A percentile compares a stretch with the other conserved stretches of the same genome.
Conservation (phyloP, 2,888 invertebrate genomes). For the Oscheius sp. region DNA sequence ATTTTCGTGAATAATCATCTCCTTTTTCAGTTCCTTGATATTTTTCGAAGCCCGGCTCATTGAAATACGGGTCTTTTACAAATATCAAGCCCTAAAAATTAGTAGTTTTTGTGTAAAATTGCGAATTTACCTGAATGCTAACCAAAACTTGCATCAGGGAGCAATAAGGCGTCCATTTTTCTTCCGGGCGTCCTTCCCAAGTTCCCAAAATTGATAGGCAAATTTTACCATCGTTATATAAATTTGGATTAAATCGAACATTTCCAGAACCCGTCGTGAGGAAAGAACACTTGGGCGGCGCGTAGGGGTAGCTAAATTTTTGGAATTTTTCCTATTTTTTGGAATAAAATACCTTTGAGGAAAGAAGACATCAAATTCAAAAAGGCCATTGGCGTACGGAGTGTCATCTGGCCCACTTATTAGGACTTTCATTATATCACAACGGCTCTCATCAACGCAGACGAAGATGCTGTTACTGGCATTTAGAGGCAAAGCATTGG, state of each 20-base stretch:
- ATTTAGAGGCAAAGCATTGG: conserved; percentile 65
- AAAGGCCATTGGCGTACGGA: conserved; percentile 78
- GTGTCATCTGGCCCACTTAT: conserved; percentile 77
- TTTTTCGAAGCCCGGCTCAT: conserved; percentile 79
- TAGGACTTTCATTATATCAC: conserved; percentile 70
- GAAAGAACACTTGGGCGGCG: conserved; percentile 78
- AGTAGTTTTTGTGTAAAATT: background rate
- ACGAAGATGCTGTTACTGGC: conserved; percentile 71
- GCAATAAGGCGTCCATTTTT: conserved; percentile 73
- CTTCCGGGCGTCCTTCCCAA: conserved; percentile 73
- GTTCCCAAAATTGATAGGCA: conserved; percentile 72
- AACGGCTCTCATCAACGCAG: conserved; percentile 71
- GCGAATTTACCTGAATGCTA: conserved; percentile 68
- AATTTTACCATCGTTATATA: conserved; percentile 79
- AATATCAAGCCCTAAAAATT: conserved; percentile 78
- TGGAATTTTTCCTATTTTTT: too few relatives aligned
- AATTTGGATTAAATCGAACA: conserved; percentile 80
- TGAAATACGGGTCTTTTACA: conserved; percentile 79
- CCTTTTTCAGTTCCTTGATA: conserved; percentile 70
- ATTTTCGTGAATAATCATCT: conserved; percentile 66
- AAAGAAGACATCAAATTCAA: conserved; percentile 74
- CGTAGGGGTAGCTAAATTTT: conserved; percentile 78
- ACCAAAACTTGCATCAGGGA: conserved; percentile 72
- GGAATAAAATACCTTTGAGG: conserved; percentile 41
- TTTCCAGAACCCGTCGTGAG: conserved; percentile 79